These are phyloP conservation scores for Psix sp. DNA, from an alignment of 1,140 invertebrate genomes.

Conservation along the genomic window DNA sequence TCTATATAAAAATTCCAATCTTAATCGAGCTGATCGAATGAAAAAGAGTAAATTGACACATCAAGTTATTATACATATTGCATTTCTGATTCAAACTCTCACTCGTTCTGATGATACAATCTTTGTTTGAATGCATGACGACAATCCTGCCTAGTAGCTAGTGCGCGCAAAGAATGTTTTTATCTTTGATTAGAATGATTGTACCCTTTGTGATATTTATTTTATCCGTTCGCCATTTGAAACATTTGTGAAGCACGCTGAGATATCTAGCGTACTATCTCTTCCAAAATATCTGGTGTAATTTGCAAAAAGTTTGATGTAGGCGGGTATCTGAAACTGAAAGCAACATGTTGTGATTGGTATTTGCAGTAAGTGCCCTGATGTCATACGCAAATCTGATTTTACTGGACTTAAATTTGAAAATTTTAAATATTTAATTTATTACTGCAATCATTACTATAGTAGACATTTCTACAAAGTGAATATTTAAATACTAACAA, in stretches of 20 bases:
- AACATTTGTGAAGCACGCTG: slow-evolving; percentile 22
- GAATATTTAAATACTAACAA: too few species aligned
- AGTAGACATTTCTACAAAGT: too few species aligned
- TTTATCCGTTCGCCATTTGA: slow-evolving; percentile 22
- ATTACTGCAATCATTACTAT: too few species aligned
- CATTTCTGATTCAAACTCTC: slow-evolving; percentile 28
- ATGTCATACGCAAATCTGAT: too few species aligned
- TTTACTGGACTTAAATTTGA: too few species aligned
- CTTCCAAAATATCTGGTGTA: too few species aligned
- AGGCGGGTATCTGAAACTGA: too few species aligned
- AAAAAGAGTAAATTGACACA: background rate
- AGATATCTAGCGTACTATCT: slow-evolving; percentile 60
- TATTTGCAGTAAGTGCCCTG: too few species aligned
- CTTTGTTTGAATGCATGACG: slow-evolving; percentile 41
- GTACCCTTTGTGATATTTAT: background rate
- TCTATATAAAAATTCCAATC: too few species aligned
- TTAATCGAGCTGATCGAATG: background rate
- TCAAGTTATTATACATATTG: slow-evolving; percentile 1
- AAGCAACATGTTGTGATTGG: too few species aligned
- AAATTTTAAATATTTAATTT: too few species aligned
- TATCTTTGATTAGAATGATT: slow-evolving; percentile 1
- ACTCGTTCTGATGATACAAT: slow-evolving; percentile 27
- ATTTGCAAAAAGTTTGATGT: too few species aligned
- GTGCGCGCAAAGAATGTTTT: background rate
- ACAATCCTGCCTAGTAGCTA: slow-evolving; percentile 46